Base-by-base conservation (phyloP, 2,888 invertebrate species). In the Caenorhabditis parvicauda region DNA sequence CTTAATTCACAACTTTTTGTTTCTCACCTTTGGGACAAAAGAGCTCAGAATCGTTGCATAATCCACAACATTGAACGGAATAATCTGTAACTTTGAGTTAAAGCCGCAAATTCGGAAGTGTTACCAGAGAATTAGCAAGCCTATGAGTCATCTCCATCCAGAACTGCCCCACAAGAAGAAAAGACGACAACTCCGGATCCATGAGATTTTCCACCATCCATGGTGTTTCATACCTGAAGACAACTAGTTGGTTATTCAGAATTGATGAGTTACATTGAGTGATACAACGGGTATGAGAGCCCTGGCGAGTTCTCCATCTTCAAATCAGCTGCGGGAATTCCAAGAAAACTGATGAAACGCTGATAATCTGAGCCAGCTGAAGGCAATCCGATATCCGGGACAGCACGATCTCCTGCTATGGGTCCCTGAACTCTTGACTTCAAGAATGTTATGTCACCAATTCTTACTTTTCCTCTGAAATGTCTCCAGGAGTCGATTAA, bases 361-460 rank as follows among this genome's bases (percentile, higher is more conserved):
- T 70, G 65, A 55, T 67, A 67, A 35, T 70, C 70, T 7, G 61
- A 61, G 6, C 67, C 67, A 4, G 57, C 54, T 7, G 61, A 56
- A 5, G 70, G 70, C n/a, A 59, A 29, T 9, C 57, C 61, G 14
- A 70, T 64, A 14, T 64, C 56, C 2, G 70, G 70, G 5, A 70
- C 55, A 5, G 50, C 45, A 6, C 65, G 50, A 37, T 70, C 70
- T 1, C 58, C 58, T 3, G 50, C 22, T 19, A 62, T 50, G n/a
- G 57, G 62, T 1, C 63, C 59, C 17, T 14, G 19, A 9, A 41
- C 35, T 12, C 35, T 9, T 41, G 9, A n/a, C 35, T 32, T n/a
- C 9, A 32, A 32, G n/a, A 32, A n/a, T 32, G n/a, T 12, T 32
- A 32, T 12, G 35, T 12, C 9, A n/a, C 35, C 35, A n/a, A n/a